These are phyloP conservation scores for Goniozus legneri DNA, from an alignment of 1,140 invertebrate species.

Conservation along the genomic window DNA sequence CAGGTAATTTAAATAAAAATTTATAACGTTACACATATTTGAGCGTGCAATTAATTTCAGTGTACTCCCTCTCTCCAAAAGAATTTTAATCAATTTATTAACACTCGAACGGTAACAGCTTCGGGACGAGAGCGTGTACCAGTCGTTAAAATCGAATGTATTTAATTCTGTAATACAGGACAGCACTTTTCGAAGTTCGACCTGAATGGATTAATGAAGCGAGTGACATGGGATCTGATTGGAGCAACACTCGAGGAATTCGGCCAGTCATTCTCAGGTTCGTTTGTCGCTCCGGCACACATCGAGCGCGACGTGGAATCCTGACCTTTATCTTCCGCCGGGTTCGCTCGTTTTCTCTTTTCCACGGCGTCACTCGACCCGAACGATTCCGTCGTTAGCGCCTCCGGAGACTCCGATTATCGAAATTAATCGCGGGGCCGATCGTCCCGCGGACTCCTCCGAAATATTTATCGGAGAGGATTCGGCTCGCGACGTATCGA, in stretches of 20 bases:
- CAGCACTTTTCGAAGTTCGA: conserved; percentile 18
- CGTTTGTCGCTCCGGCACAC: conserved; percentile 23
- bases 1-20: too few relatives aligned
- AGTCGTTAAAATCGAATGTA: conserved; percentile 19
- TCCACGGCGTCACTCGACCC: neutral
- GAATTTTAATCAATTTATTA: too few relatives aligned
- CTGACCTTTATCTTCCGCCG: conserved; percentile 20
- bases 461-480: neutral
- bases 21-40: too few relatives aligned
- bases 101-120: too few relatives aligned
- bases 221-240: conserved; percentile 46
- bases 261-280: conserved; percentile 38
- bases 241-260: conserved; percentile 40
- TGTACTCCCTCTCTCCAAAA: too few relatives aligned
- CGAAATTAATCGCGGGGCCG: neutral
- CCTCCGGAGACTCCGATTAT: neutral
- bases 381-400: neutral
- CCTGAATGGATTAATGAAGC: conserved; percentile 42
- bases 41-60: too few relatives aligned
- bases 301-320: conserved; percentile 19
- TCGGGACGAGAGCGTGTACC: too few relatives aligned
- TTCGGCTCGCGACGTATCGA: neutral
- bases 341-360: neutral
- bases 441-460: neutral
- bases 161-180: conserved; percentile 23